Evolutionary conservation across 2,797 vertebrate species (phyloP).

Genomic region (Pseudochaenichthys georgianus): DNA sequence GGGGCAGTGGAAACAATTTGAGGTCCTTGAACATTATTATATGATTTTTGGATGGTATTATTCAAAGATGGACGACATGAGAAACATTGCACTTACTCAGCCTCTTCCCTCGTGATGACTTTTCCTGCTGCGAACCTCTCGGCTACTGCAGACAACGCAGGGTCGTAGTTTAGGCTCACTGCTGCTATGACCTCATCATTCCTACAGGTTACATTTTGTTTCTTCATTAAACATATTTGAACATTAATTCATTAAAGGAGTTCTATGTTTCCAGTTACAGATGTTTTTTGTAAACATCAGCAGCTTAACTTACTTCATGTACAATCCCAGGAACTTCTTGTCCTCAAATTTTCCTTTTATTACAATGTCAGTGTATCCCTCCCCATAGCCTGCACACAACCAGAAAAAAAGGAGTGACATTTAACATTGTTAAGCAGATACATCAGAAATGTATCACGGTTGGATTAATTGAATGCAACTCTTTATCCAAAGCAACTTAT

Average conservation of each 20-base stretch:
- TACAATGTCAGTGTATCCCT: constrained; percentile 86
- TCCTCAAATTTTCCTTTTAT: constrained; percentile 86
- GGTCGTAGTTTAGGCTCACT: constrained; percentile 89
- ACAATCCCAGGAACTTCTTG: constrained; percentile 87
- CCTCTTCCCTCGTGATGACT: constrained; percentile 87
- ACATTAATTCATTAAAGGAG: neutral
- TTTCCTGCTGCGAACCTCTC: constrained; percentile 83
- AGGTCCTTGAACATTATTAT: no score
- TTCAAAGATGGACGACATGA: neutral
- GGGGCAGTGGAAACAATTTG: no score
- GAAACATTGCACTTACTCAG: constrained; percentile 73
- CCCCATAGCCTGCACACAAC: constrained; percentile 82
- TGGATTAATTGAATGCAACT: neutral
- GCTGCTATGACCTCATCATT: constrained; percentile 85
- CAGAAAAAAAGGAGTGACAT: constrained; percentile 2
- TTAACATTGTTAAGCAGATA: no score
- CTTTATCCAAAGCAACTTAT: neutral
- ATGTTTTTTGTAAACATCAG: neutral
- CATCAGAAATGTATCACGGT: neutral
- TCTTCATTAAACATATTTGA: neutral
- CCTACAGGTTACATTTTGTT: constrained; percentile 60
- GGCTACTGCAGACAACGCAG: constrained; percentile 86
- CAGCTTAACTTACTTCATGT: constrained; percentile 86
- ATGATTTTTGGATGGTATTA: neutral
- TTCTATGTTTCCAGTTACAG: neutral